Base-by-base conservation (phyloP, 1,140 invertebrate species). In the Belonocnema kinseyi region DNA sequence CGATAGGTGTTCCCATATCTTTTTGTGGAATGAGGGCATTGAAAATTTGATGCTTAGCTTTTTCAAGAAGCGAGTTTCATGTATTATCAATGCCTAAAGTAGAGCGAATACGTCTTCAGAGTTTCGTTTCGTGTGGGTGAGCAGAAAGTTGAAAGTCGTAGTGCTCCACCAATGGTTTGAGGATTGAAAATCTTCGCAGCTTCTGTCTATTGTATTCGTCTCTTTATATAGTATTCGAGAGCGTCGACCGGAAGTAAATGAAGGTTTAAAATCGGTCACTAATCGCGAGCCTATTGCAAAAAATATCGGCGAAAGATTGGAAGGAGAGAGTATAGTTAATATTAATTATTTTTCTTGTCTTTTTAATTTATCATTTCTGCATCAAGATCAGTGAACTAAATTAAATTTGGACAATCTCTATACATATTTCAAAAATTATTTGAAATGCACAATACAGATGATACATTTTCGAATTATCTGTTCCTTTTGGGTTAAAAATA, bases 81-180 rank as follows among this genome's bases (percentile, higher is more conserved):
- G 61, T 33, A 66, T 66, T 66, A 66, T 66, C 61, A 16, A 33
- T 46, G 61, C 61, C 61, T 66, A 46, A 66, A 66, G 61, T 66
- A 14, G 33, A 66, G 14, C 61, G 61, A 66, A 66, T 40, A 11
- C 26, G 33, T 40, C 58, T 33, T 66, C 40, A 26, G 10, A 66
- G 33, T 66, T 66, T 40, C 13, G 16, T 33, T 40, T 66, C 33
- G n/a, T 16, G 61, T 14, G 33, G 61, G 26, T 16, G 40, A 66
- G 40, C 33, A 46, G 26, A 40, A 66, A 46, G 61, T 66, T 66
- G 46, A 66, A 66, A 66, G 33, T 66, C 33, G 21, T 61, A 46
- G 40, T 46, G 10, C 14, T 33, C 61, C 26, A 66, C 6, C 26
- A 46, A 46, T 46, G 6, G 33, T 7, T 16, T 26, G 26, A 40